Conservation (phyloP, 1,140 invertebrate species). For the Delia radicum region DNA sequence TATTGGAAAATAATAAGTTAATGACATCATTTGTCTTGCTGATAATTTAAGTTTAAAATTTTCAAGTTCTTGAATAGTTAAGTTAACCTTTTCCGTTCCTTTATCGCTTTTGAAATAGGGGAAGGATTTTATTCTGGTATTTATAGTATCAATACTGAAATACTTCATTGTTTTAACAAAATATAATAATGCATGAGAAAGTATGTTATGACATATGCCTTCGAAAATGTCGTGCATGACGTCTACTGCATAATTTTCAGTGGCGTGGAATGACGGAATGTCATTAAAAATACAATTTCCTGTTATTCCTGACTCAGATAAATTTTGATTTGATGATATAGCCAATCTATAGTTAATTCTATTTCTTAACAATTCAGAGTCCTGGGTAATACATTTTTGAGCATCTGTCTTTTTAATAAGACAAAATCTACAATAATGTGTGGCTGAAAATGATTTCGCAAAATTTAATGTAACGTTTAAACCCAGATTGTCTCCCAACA, state of each 20-base stretch:
- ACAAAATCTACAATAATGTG: too few relatives aligned
- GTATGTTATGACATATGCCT: slow-evolving; percentile 39
- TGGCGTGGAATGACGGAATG: slow-evolving; percentile 41
- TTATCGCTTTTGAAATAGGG: background rate
- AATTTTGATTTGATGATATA: too few relatives aligned
- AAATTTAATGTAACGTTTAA: too few relatives aligned
- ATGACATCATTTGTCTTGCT: slow-evolving; percentile 39
- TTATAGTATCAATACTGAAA: slow-evolving; percentile 39
- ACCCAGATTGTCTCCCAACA: too few relatives aligned
- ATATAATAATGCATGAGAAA: slow-evolving; percentile 33
- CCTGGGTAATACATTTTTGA: too few relatives aligned
- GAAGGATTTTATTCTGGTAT: slow-evolving; percentile 14
- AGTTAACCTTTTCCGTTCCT: background rate
- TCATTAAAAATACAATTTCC: too few relatives aligned
- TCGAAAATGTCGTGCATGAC: slow-evolving; percentile 46
- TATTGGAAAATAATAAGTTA: slow-evolving; percentile 35
- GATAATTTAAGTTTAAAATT: slow-evolving; percentile 34
- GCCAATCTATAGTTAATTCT: too few relatives aligned
- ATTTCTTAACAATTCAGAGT: too few relatives aligned
- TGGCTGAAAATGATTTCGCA: too few relatives aligned
- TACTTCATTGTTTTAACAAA: slow-evolving; percentile 33
- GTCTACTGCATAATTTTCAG: slow-evolving; percentile 37
- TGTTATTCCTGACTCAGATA: too few relatives aligned
- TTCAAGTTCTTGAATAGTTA: background rate
- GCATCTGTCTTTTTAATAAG: too few relatives aligned